Conservation (phyloP, 2,888 invertebrate genomes). For the Tinea semifulvella region DNA sequence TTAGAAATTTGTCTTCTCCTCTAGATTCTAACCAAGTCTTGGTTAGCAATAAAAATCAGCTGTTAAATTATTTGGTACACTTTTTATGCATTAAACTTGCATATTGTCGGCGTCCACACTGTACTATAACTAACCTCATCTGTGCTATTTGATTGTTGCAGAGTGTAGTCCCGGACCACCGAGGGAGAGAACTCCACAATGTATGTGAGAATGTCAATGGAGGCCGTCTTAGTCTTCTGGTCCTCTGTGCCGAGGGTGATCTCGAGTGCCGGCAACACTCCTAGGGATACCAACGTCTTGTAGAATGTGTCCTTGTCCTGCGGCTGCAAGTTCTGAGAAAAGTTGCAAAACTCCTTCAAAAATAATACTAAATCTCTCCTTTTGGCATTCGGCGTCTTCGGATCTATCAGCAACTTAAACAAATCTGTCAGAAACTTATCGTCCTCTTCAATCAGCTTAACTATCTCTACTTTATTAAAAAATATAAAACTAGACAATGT, state of each 20-base stretch:
- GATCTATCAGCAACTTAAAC: constrained; percentile 91
- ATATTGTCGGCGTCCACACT: no score
- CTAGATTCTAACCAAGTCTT: no score
- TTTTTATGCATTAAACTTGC: no score
- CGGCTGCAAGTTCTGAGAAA: constrained; percentile 97
- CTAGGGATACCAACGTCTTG: constrained; percentile 89
- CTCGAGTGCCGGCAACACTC: constrained; percentile 89
- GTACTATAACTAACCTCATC: constrained; percentile 82
- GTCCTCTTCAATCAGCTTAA: constrained; percentile 97
- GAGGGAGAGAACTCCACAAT: constrained; percentile 99
- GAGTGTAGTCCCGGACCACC: constrained; percentile 95
- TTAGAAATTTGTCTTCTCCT: no score
- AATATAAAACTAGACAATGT: constrained; percentile 98
- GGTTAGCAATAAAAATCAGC: no score
- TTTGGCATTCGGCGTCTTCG: constrained; percentile 83
- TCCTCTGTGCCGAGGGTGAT: constrained; percentile 92
- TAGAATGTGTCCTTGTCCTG: constrained; percentile 98
- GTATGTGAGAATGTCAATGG: constrained; percentile 97
- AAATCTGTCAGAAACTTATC: constrained; percentile 95
- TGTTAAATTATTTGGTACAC: no score
- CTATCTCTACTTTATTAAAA: constrained; percentile 99
- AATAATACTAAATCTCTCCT: constrained; percentile 95
- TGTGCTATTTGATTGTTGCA: constrained; percentile 89
- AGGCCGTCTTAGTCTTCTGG: constrained; percentile 93
- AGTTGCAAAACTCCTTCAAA: constrained; percentile 98